Percentiles rank a stretch among this genome's conserved stretches.
These are phyloP conservation scores for Plecturocebus donacophilus DNA, from an alignment of 2,113 vertebrate species.

Conservation along the genomic window DNA sequence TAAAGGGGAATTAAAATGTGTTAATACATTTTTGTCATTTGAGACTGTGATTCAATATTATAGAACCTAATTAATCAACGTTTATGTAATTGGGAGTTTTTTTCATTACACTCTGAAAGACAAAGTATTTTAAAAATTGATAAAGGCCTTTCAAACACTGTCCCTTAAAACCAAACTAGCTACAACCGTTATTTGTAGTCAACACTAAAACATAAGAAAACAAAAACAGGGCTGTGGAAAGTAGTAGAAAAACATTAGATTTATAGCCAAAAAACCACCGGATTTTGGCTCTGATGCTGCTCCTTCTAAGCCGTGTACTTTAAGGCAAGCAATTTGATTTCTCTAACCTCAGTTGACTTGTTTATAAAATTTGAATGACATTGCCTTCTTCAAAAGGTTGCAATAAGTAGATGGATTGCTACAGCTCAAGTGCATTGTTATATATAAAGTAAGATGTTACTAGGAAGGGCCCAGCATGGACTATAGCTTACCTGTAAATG, in stretches of 20 bases:
- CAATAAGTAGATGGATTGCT: neutral
- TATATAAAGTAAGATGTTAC: neutral
- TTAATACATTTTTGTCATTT: neutral
- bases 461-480: neutral
- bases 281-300: neutral
- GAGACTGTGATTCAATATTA: conserved; percentile 6
- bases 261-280: neutral
- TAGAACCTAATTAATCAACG: conserved; percentile 13
- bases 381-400: neutral
- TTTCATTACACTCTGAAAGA: conserved; percentile 53
- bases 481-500: neutral
- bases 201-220: neutral
- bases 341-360: neutral
- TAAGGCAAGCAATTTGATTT: neutral
- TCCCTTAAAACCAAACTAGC: conserved; percentile 28
- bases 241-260: neutral
- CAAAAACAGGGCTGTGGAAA: neutral
- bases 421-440: neutral
- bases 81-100: neutral
- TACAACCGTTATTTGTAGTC: neutral
- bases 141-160: neutral
- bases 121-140: conserved; percentile 47
- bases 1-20: neutral
- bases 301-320: neutral
- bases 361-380: neutral